These are phyloP conservation scores for Lagria hirta DNA, from an alignment of 2,888 invertebrate species.

Conservation along the genomic window DNA sequence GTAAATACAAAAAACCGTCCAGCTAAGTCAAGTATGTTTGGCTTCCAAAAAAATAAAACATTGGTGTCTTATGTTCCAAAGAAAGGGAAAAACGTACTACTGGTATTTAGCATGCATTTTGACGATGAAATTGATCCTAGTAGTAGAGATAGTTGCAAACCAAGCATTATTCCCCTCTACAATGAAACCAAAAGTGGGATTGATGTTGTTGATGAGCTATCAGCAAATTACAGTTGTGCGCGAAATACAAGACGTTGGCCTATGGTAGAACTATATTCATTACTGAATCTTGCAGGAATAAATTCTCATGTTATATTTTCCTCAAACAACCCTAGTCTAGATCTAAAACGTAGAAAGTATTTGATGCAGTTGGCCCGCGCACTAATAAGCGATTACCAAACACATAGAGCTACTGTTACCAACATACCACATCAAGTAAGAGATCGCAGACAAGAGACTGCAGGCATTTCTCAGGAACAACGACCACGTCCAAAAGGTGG, in stretches of 20 bases:
- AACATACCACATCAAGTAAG: too few relatives aligned
- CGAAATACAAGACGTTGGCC: slow-evolving; percentile 19
- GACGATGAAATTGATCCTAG: slow-evolving; percentile 14
- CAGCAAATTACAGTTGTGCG: slow-evolving; percentile 11
- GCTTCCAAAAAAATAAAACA: slow-evolving; percentile 23
- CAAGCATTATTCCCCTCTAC: slow-evolving; percentile 15
- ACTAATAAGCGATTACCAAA: slow-evolving; percentile 12
- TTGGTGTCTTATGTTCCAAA: slow-evolving; percentile 23
- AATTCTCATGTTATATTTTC: slow-evolving; percentile 20
- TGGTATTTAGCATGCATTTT: slow-evolving; percentile 22
- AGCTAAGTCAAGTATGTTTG: slow-evolving; percentile 18
- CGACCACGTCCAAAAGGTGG: too few relatives aligned
- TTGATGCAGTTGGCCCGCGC: slow-evolving; percentile 12
- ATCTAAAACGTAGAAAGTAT: slow-evolving; percentile 10
- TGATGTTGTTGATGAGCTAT: slow-evolving; percentile 16
- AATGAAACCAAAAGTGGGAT: slow-evolving; percentile 20
- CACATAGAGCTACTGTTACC: too few relatives aligned
- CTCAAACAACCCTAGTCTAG: slow-evolving; percentile 21
- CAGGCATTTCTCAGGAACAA: too few relatives aligned
- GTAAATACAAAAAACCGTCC: slow-evolving; percentile 12
- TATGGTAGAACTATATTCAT: slow-evolving; percentile 15
- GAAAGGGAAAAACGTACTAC: slow-evolving; percentile 22
- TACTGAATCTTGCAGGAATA: slow-evolving; percentile 22
- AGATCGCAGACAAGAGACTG: too few relatives aligned
- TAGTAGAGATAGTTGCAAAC: slow-evolving; percentile 11